These are phyloP conservation scores for Astropecten irregularis DNA, from an alignment of 53 echinoderm and acorn worm species.

Conservation along the genomic window DNA sequence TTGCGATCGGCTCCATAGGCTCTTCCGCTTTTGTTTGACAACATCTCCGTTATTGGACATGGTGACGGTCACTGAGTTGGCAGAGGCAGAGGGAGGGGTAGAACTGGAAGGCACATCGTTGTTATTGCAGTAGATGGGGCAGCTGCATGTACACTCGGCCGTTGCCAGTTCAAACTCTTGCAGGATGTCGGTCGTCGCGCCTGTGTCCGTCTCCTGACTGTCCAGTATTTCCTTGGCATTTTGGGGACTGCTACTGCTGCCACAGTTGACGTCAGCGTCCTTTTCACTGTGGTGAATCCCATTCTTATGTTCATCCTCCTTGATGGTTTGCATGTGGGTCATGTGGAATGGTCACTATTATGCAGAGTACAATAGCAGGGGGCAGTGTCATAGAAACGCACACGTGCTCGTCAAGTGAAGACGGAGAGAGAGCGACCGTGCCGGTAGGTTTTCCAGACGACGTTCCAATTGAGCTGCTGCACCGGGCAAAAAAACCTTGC, in stretches of 20 bases:
- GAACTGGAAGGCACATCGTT: constrained; percentile 54
- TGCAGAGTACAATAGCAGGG: neutral
- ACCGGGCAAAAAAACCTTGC: neutral
- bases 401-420: constrained; percentile 26
- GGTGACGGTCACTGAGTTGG: constrained; percentile 4
- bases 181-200: constrained; percentile 38
- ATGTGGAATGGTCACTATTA: constrained; percentile 39
- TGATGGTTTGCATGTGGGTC: constrained; percentile 53
- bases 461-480: constrained; percentile 22
- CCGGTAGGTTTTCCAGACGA: neutral
- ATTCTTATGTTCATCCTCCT: constrained; percentile 31
- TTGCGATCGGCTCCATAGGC: constrained; percentile 89
- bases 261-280: neutral
- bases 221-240: constrained; percentile 53
- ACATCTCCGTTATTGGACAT: constrained; percentile 71
- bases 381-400: constrained; percentile 21
- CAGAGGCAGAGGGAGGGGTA: constrained; percentile 10
- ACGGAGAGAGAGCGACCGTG: neutral
- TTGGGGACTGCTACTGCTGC: neutral
- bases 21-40: constrained; percentile 73
- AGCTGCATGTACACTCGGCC: constrained; percentile 72
- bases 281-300: neutral
- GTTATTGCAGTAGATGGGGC: constrained; percentile 85
- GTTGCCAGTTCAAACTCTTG: constrained; percentile 64
- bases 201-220: neutral